Evolutionary conservation across 2,888 invertebrate genomes (phyloP), one percentile per base, ranked within the genome.

Genomic region (Polydesmus complanatus): DNA sequence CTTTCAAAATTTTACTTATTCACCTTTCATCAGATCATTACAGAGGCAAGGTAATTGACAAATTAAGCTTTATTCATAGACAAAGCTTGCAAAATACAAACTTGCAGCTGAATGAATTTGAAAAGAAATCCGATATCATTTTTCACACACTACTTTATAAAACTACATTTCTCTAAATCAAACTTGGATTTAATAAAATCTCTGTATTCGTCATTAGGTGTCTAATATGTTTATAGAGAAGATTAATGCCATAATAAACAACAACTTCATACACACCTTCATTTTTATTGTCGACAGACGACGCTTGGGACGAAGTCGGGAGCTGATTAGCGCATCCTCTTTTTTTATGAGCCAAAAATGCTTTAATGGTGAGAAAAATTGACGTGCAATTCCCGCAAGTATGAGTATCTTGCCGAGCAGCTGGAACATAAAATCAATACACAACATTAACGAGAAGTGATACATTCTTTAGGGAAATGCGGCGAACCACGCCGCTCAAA

Each of bases 311-410:
- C 3, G 21, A 5, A 21, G n/a, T 18, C n/a, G 3, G 22, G 3
- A 54, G 3, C 25, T 18, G 48, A 53, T 51, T 27, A 54, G 48
- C 27, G 2, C 37, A 37, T 47, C 54, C 8, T 21, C 56, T 37
- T 56, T 26, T 55, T 56, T 69, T 69, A 63, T 69, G 69, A 11
- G 60, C 60, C 3, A 69, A 26, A 60, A 69, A 69, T 25, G 60
- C 18, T 23, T 66, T 60, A 23, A 69, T 63, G 53, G 63, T 64
- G 18, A 64, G 62, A 55, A 69, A 69, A 52, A 65, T 64, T 19
- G 61, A 57, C 56, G 66, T 68, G 64, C 69, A 69, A 5, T 54
- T 53, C 22, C 69, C 69, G 59, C 69, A 69, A 11, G 69, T 69
- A 47, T 68, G 68, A 19, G 68, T 62, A 62, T 69, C 69, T 27